Percentiles rank a stretch among this genome's conserved stretches.
These are phyloP conservation scores for Epinephelus lanceolatus DNA, from an alignment of 2,113 vertebrate species.

Conservation along the genomic window DNA sequence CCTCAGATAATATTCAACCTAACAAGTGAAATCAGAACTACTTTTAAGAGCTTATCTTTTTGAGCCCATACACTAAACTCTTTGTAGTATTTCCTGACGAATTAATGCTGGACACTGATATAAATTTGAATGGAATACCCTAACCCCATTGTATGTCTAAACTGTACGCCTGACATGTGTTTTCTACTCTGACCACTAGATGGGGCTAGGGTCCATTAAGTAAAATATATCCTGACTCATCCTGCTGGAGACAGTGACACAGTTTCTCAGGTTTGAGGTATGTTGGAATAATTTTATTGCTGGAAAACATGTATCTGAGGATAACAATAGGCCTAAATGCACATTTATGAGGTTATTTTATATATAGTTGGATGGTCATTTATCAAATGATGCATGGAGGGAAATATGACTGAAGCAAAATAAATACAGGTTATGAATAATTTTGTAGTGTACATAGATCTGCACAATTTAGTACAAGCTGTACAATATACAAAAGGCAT, in stretches of 20 bases:
- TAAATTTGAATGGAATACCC: not conserved
- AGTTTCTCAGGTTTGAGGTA: not conserved
- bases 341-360: not conserved
- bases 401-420: not conserved
- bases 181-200: constrained; percentile 48
- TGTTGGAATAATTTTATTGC: not conserved
- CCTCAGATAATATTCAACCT: not conserved
- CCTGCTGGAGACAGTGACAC: not conserved
- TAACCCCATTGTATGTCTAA: not conserved
- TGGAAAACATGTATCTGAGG: not conserved
- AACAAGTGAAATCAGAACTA: not conserved
- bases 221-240: constrained; percentile 26
- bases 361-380: not conserved
- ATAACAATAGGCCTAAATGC: not conserved
- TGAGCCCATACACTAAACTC: not conserved
- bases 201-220: constrained; percentile 14
- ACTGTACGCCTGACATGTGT: not conserved
- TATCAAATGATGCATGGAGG: not conserved
- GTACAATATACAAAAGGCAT: not conserved
- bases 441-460: not conserved
- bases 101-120: not conserved
- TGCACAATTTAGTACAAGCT: not conserved
- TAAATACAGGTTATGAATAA: not conserved
- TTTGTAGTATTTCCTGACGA: not conserved
- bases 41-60: not conserved